Evolutionary conservation across 92 coral and sea anemone species (phyloP).

Genomic region (Heteractis magnifica): DNA sequence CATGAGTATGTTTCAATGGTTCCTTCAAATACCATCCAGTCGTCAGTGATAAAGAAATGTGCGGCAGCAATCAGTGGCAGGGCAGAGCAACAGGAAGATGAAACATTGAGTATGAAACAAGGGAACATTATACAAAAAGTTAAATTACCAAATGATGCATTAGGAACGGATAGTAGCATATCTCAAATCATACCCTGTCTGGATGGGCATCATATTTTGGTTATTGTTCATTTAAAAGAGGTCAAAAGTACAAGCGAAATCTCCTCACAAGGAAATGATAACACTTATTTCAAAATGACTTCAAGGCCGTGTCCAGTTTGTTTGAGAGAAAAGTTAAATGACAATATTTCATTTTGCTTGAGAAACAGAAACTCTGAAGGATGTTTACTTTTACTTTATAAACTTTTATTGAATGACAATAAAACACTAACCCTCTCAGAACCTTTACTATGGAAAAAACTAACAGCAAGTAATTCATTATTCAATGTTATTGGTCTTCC

Average conservation of each 20-base stretch:
- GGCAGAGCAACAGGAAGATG: constrained; percentile 33
- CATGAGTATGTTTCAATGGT: constrained; percentile 38
- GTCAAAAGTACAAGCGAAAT: constrained; percentile 25
- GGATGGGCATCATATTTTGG: constrained; percentile 77
- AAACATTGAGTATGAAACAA: constrained; percentile 39
- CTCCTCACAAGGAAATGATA: constrained; percentile 26
- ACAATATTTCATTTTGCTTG: not conserved
- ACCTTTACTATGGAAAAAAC: constrained; percentile 24
- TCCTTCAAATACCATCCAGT: constrained; percentile 58
- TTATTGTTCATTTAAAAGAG: constrained; percentile 37
- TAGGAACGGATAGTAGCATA: constrained; percentile 34
- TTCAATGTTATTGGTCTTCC: constrained; percentile 37
- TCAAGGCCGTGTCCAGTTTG: not conserved
- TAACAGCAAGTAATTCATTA: constrained; percentile 23
- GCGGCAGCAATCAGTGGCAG: constrained; percentile 79
- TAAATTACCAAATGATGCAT: constrained; percentile 45
- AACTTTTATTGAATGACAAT: constrained; percentile 26
- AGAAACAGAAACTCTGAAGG: constrained; percentile 3
- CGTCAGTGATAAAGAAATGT: constrained; percentile 72
- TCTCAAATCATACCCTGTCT: constrained; percentile 81
- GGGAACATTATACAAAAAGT: constrained; percentile 73
- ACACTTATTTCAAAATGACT: constrained; percentile 6
- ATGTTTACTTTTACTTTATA: constrained; percentile 34
- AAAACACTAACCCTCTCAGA: constrained; percentile 16
- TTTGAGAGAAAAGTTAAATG: constrained; percentile 4